These are phyloP conservation scores for Heliothis virescens DNA, from an alignment of 1,140 invertebrate genomes.

Conservation along the genomic window DNA sequence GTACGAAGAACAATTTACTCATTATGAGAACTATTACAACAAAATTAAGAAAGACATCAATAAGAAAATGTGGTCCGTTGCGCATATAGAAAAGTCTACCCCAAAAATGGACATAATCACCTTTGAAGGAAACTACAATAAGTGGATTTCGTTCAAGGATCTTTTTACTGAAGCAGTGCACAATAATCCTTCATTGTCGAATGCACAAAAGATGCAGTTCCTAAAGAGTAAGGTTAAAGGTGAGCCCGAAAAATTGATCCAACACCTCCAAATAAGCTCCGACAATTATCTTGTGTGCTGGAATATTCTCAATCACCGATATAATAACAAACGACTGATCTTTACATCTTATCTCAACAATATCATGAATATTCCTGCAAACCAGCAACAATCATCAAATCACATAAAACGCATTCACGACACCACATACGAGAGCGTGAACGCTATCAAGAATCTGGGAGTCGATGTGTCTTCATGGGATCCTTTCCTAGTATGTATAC, in stretches of 20 bases:
- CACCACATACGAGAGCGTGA: conserved; percentile 1
- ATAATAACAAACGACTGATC: conserved; percentile 20
- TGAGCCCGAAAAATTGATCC: conserved; percentile 20
- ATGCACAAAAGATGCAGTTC: conserved; percentile 33
- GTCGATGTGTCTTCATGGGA: conserved; percentile 5
- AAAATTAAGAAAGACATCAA: no score
- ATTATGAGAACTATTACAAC: no score
- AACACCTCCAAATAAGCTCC: conserved; percentile 31
- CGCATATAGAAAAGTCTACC: no score
- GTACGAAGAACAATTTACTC: no score
- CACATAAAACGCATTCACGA: conserved; percentile 19
- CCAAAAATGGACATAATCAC: conserved; percentile 4
- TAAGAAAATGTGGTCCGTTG: no score
- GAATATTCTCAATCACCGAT: conserved; percentile 15
- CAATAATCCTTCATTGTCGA: neutral
- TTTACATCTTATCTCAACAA: conserved; percentile 23
- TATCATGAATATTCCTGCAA: conserved; percentile 4
- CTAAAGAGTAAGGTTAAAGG: conserved; percentile 8
- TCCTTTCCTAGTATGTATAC: conserved; percentile 8
- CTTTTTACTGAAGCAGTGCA: conserved; percentile 41
- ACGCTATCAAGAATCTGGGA: conserved; percentile 32
- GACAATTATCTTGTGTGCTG: neutral
- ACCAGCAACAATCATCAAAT: conserved; percentile 20
- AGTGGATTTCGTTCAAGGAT: conserved; percentile 48
- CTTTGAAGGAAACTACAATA: conserved; percentile 42